Base-by-base conservation (phyloP, 2,113 vertebrate species). In the Mesocricetus auratus region DNA sequence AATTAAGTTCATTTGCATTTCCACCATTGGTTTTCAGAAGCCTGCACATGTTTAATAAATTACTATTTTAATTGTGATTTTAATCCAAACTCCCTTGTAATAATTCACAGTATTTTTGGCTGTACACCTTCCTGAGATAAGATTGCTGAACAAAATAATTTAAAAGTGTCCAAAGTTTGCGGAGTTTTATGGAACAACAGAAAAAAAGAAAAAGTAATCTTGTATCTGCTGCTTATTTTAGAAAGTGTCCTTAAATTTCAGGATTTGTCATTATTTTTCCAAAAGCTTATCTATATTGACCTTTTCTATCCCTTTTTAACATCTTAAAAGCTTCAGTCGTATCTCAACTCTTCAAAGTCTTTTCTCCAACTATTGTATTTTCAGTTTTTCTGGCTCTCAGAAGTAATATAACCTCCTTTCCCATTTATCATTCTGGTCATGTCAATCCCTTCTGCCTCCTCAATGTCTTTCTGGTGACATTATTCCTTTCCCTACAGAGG, bases 301-400 rank as follows among this genome's bases (percentile, higher is more conserved):
- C 86, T 86, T 96, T 98, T 50, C 93, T 96, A 96, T 97, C 94
- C 94, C 92, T 90, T 86, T 97, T 95, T 85, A 95, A 96, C 89
- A 93, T 96, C 89, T 97, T 95, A 94, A 98, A 97, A 91, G 83
- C 78, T 95, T 96, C 88, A 93, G 62, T 97, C 95, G 90, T 90
- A 96, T 95, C 31, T 94, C 17, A 62, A 77, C 88, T 97, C 45
- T 77, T 95, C 42, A 77, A 71, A 90, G 90, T 88, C 93, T 97
- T 97, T 97, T 95, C 92, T 94, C 78, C 95, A 90, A 87, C 75
- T 95, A 90, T 87, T 95, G 90, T 92, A 97, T 92, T 97, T 71
- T 94, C 71, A 85, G 88, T 50, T 97, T 98, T 95, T 91, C 71
- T 74, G 88, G 79, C 77, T 69, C 92, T 96, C 89, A 90, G 58